These are phyloP conservation scores for Aproaerema taeniolella DNA, from an alignment of 2,888 invertebrate genomes.

Conservation along the genomic window DNA sequence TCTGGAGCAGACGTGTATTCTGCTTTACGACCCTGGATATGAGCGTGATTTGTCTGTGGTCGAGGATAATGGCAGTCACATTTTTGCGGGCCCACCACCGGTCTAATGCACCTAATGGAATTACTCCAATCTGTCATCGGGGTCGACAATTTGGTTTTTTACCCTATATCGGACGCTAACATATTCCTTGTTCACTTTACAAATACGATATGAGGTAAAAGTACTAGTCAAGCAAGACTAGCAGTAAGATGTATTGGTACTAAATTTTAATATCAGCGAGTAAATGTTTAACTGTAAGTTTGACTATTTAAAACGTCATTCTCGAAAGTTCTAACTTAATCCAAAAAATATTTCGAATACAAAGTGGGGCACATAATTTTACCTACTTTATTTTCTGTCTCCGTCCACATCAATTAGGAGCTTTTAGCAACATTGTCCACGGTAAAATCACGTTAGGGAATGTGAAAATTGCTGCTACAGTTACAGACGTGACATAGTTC, in stretches of 20 bases:
- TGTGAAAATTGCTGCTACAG: slow-evolving; percentile 15
- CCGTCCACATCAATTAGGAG: slow-evolving; percentile 11
- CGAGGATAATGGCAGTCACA: slow-evolving; percentile 20
- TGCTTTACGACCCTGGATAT: slow-evolving; percentile 12
- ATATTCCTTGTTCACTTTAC: no score
- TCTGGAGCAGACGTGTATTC: slow-evolving; percentile 1
- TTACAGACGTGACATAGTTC: slow-evolving; percentile 20
- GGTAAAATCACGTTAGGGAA: slow-evolving; percentile 9
- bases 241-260: no score
- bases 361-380: neutral
- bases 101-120: slow-evolving; percentile 24
- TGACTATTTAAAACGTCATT: no score
- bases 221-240: no score
- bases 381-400: slow-evolving; percentile 10
- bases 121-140: slow-evolving; percentile 21
- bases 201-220: no score
- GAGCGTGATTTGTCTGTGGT: slow-evolving; percentile 19
- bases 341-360: neutral
- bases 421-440: slow-evolving; percentile 10
- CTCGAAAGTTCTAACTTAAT: no score
- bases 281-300: no score
- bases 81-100: slow-evolving; percentile 16
- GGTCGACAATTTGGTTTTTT: slow-evolving; percentile 17
- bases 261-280: no score
- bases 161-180: no score